phyloP scores from a whole-genome alignment of 2,888 invertebrate genomes.

The Drosophila falleni region DNA sequence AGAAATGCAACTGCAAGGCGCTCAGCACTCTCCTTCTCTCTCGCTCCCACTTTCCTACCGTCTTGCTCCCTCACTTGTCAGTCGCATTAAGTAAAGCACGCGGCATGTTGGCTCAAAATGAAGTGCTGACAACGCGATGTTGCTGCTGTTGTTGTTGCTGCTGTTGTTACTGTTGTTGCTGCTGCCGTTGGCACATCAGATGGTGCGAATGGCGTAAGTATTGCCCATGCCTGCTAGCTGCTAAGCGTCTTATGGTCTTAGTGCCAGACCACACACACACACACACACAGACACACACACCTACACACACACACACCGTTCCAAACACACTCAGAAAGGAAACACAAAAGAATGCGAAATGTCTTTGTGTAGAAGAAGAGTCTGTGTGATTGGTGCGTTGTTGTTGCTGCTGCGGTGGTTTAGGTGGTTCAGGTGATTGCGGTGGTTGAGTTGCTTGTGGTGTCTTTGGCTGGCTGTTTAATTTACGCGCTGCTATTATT shows the following conservation, averaged over 20 bases:
- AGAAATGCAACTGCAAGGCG: constrained; percentile 48
- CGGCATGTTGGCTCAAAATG: constrained; percentile 77
- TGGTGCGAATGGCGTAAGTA: constrained; percentile 57
- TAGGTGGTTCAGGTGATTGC: not conserved
- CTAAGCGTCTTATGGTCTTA: constrained; percentile 75
- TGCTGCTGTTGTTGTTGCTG: constrained; percentile 15
- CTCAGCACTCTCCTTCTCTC: constrained; percentile 14
- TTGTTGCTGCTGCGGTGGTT: not conserved
- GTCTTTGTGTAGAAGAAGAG: constrained; percentile 14
- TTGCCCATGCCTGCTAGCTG: constrained; percentile 52
- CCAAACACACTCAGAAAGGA: constrained; percentile 21
- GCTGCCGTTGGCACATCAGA: constrained; percentile 43
- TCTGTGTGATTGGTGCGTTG: constrained; percentile 55
- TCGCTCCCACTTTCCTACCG: too few species aligned
- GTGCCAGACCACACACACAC: constrained; percentile 40
- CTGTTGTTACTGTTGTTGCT: constrained; percentile 15
- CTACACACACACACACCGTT: constrained; percentile 8
- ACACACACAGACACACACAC: constrained; percentile 21
- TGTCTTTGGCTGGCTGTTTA: constrained; percentile 62
- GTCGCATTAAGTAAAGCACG: constrained; percentile 76
- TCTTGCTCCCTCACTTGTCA: constrained; percentile 23
- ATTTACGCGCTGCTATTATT: constrained; percentile 82
- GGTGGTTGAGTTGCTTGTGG: not conserved
- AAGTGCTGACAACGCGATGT: constrained; percentile 78
- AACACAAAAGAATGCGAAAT: constrained; percentile 55